Conservation (phyloP, 1,140 invertebrate species). For the Sycophaga agraensis region DNA sequence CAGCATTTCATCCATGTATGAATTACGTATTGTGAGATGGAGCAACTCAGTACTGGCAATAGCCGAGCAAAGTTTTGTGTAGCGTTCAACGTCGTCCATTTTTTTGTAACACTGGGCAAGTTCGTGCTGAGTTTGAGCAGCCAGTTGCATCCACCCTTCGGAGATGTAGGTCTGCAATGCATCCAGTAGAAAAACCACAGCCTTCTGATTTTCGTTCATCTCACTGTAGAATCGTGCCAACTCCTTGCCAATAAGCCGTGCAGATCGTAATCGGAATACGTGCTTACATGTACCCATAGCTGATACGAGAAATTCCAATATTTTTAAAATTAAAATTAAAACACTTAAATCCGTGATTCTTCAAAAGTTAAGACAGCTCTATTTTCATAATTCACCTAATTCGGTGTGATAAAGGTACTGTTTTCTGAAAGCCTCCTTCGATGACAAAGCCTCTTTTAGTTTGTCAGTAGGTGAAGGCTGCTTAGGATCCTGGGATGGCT, state of each 20-base stretch:
- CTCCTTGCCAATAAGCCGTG: slow-evolving; percentile 84
- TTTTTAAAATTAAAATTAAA: too few relatives aligned
- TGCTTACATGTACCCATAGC: slow-evolving; percentile 97
- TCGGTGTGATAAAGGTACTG: slow-evolving; percentile 93
- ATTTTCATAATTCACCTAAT: slow-evolving; percentile 58
- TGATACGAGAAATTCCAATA: neutral
- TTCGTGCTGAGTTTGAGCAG: slow-evolving; percentile 78
- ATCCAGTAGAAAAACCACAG: slow-evolving; percentile 85
- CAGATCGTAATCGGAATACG: slow-evolving; percentile 81
- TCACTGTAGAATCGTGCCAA: slow-evolving; percentile 88
- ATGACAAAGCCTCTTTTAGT: slow-evolving; percentile 87
- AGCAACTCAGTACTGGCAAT: slow-evolving; percentile 74
- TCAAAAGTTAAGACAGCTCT: too few relatives aligned
- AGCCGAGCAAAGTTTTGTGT: slow-evolving; percentile 73
- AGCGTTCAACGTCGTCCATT: slow-evolving; percentile 74
- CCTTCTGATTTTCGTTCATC: slow-evolving; percentile 82
- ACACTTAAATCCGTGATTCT: too few relatives aligned
- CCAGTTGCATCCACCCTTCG: slow-evolving; percentile 83
- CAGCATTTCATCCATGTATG: slow-evolving; percentile 76
- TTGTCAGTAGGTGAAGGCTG: slow-evolving; percentile 76
- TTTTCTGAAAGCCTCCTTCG: slow-evolving; percentile 84
- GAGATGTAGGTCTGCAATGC: slow-evolving; percentile 81
- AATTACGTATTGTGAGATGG: slow-evolving; percentile 71
- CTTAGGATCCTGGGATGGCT: slow-evolving; percentile 44
- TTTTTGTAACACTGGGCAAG: slow-evolving; percentile 83